phyloP scores from a whole-genome alignment of 2,888 invertebrate species.

The Caenorhabditis sp. region DNA sequence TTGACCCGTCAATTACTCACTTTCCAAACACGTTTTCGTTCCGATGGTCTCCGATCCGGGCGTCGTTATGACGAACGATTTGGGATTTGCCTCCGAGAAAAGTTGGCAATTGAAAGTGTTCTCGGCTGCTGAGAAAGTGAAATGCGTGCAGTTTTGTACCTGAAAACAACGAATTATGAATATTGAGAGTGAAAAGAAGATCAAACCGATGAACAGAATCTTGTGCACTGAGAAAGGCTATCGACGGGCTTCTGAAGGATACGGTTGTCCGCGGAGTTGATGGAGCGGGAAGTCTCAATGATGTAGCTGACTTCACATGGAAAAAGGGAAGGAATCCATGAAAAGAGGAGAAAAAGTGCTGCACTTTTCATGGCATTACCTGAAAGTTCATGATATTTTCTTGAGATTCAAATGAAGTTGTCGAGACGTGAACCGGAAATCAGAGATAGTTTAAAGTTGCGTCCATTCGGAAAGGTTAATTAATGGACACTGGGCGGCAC shows the following conservation, averaged over 20 bases:
- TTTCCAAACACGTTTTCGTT: conserved; percentile 53
- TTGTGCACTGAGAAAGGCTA: conserved; percentile 36
- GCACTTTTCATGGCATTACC: conserved; percentile 44
- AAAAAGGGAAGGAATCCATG: conserved; percentile 3
- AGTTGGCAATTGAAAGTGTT: conserved; percentile 42
- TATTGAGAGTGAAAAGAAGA: neutral
- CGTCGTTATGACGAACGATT: conserved; percentile 21
- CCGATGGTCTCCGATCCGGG: conserved; percentile 29
- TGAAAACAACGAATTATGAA: conserved; percentile 1
- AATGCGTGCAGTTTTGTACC: conserved; percentile 44
- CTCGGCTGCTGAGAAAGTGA: conserved; percentile 33
- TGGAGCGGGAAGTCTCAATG: conserved; percentile 6
- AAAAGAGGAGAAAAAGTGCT: neutral
- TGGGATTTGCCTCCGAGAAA: conserved; percentile 2
- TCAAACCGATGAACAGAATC: conserved; percentile 37
- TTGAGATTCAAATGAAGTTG: conserved; percentile 25
- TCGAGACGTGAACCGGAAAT: conserved; percentile 3
- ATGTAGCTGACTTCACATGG: conserved; percentile 31
- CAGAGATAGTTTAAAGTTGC: conserved; percentile 41
- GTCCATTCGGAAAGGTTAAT: conserved; percentile 40
- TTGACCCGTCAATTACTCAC: conserved; percentile 37
- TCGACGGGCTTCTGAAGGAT: conserved; percentile 30
- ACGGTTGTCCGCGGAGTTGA: neutral
- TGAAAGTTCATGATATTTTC: too few species aligned
- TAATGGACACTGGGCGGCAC: conserved; percentile 34